Conservation (phyloP, 2,113 vertebrate species). For the Fregetta grallaria region DNA sequence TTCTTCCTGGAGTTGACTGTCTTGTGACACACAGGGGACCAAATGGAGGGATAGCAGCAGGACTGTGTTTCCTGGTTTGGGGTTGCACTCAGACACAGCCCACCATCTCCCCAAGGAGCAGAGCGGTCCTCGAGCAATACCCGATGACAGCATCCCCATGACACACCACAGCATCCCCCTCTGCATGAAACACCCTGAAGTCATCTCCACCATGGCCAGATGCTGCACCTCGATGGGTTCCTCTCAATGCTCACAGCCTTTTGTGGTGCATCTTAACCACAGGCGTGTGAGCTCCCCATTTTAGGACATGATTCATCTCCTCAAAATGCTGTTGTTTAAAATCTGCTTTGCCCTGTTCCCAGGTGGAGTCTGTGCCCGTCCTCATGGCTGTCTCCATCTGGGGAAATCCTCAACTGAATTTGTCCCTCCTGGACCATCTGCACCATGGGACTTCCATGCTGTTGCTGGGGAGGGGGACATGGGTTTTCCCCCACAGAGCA, state of each 20-base stretch:
- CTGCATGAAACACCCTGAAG: background rate
- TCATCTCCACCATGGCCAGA: background rate
- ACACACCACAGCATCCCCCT: background rate
- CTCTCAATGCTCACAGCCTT: background rate
- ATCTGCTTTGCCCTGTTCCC: background rate
- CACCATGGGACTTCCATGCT: background rate
- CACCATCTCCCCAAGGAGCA: background rate
- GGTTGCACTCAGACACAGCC: background rate
- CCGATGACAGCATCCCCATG: accelerated
- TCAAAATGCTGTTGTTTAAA: background rate
- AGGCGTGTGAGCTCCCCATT: background rate
- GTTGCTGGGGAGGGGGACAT: background rate
- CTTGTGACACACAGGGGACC: accelerated
- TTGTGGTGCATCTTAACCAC: background rate
- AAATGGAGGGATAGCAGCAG: background rate
- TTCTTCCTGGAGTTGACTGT: background rate
- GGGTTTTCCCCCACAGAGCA: background rate
- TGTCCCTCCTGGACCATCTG: background rate
- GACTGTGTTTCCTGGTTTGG: background rate
- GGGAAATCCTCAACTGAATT: background rate
- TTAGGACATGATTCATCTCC: background rate
- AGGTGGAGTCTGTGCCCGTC: background rate
- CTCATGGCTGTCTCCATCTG: background rate
- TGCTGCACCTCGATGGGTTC: background rate
- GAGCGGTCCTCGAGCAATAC: accelerated